Evolutionary conservation across 1,140 invertebrate genomes (phyloP), one percentile per base, ranked within the genome.

Genomic region (Chrysomallon squamiferum): DNA sequence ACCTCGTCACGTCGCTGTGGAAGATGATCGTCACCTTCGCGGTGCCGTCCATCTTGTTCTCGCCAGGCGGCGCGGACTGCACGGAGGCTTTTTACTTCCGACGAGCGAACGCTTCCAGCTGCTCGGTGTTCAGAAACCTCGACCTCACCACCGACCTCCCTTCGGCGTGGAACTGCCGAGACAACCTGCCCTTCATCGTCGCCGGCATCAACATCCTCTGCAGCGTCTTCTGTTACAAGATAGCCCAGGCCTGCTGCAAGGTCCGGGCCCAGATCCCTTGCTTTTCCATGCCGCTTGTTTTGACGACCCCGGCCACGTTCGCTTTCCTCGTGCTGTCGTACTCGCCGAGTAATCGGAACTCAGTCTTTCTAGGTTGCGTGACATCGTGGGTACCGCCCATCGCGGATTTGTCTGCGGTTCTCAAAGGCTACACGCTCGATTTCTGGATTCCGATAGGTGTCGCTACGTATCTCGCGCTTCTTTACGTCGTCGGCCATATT

Each of bases 291-390:
- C 76, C 80, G 0, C 45, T 82, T 18, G 22, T 70, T 15, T 41
- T 79, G 15, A 62, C 73, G 2, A 74, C 75, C 0, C 76, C 80
- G 5, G 65, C 77, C 20, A 70, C 74, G n/a, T 68, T 78, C 38
- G 74, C 62, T n/a, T 41, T 80, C 0, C 41, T 74, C 1, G 62
- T 66, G 41, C 54, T 68, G 35, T 62, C 43, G 2, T 72, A 58
- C 41, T 68, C 64, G 4, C 18, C 56, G 2, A 60, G 64, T 6
- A 68, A 71, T 20, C 15, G 7, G 13, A 27, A 47, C 63, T 60
- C 59, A 1, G 47, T 32, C 7, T 54, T 70, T n/a, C 38, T 67
- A 22, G 22, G 33, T 7, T 72, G 96, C 62, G 54, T n/a, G 57
- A 66, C 68, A 57, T 66, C 20, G 1, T 59, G 64, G 73, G 63